Evolutionary conservation across 2,888 invertebrate genomes (phyloP).

Genomic region (Thalpophila matura): DNA sequence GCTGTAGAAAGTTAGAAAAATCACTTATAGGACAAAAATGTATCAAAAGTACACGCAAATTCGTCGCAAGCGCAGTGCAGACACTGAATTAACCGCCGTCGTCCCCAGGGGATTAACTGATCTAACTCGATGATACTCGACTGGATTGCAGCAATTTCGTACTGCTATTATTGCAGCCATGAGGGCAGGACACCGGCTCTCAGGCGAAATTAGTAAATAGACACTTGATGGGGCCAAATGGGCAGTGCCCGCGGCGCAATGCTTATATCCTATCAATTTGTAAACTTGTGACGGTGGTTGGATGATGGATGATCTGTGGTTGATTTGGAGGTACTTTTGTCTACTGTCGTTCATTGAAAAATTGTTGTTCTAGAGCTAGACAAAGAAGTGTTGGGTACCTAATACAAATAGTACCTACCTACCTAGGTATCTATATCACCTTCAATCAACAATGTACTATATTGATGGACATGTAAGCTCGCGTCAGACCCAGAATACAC

Average conservation of each 20-base stretch:
- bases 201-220: conserved; percentile 82
- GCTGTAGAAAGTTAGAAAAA: conserved; percentile 16
- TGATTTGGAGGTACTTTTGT: background rate
- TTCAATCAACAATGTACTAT: too few species aligned
- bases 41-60: conserved; percentile 62
- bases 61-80: conserved; percentile 71
- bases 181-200: conserved; percentile 85
- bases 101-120: conserved; percentile 77
- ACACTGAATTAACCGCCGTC: conserved; percentile 69
- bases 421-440: too few species aligned
- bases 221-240: conserved; percentile 70
- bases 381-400: background rate
- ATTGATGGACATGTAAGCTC: too few species aligned
- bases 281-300: conserved; percentile 18
- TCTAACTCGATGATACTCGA: conserved; percentile 82
- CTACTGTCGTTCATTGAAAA: background rate
- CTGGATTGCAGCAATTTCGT: conserved; percentile 87
- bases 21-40: background rate
- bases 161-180: conserved; percentile 80
- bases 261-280: conserved; percentile 47
- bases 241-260: conserved; percentile 40
- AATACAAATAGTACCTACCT: background rate
- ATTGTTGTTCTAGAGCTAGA: background rate
- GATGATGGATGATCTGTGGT: background rate
- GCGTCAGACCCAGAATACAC: too few species aligned